Conservation (phyloP, 2,888 invertebrate genomes). For the Carpatolechia fugitivella region DNA sequence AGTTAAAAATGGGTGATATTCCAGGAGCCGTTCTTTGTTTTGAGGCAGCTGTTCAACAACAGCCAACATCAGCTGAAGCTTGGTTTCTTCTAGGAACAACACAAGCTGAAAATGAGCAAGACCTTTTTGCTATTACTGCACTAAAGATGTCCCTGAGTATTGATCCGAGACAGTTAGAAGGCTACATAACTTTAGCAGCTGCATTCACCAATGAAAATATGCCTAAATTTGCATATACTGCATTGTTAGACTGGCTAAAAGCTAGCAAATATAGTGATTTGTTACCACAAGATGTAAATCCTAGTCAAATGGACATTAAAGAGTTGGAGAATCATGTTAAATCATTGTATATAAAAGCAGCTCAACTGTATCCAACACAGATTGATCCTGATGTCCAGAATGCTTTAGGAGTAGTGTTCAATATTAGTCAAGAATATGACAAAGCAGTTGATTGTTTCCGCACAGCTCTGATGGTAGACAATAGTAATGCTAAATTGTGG, state of each 20-base stretch:
- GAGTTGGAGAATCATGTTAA: conserved; percentile 82
- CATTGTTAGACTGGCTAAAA: conserved; percentile 88
- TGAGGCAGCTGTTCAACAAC: conserved; percentile 94
- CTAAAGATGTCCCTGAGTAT: conserved; percentile 90
- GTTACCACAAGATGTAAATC: conserved; percentile 75
- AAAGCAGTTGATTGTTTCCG: conserved; percentile 98
- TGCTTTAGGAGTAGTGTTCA: conserved; percentile 96
- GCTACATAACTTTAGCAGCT: conserved; percentile 94
- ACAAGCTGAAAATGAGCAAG: conserved; percentile 99
- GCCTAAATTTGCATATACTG: conserved; percentile 92
- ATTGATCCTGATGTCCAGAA: conserved; percentile 95
- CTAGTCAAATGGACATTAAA: conserved; percentile 62
- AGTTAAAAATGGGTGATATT: conserved; percentile 91
- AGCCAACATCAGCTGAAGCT: conserved; percentile 87
- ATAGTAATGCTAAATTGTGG: conserved; percentile 94
- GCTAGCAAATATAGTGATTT: conserved; percentile 90
- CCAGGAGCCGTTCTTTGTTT: conserved; percentile 97
- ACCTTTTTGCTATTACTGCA: conserved; percentile 95
- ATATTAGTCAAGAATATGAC: conserved; percentile 95
- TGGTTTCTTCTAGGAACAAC: conserved; percentile 94
- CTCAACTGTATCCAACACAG: conserved; percentile 84
- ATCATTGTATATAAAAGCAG: conserved; percentile 87
- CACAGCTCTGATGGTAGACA: conserved; percentile 90
- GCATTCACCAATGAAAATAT: conserved; percentile 98
- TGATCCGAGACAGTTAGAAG: conserved; percentile 88